phyloP scores from a whole-genome alignment of 2,797 vertebrate genomes.

The Neosilurus hyrtlii region DNA sequence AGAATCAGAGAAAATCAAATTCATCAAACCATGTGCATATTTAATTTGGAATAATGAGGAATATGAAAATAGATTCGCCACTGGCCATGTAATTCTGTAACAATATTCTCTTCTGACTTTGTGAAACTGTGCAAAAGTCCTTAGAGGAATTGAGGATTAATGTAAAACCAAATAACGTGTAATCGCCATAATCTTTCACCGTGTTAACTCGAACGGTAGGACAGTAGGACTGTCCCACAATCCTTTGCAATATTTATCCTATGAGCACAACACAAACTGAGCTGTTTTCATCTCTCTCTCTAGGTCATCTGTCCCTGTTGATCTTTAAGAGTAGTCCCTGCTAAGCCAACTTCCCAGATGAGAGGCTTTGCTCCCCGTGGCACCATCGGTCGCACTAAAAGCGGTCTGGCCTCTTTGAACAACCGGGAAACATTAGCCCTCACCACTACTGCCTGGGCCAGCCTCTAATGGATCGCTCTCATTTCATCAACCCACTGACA shows the following conservation, averaged over 20 bases:
- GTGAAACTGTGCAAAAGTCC: constrained; percentile 28
- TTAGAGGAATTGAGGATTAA: constrained; percentile 49
- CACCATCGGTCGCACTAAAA: constrained; percentile 70
- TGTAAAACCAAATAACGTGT: constrained; percentile 50
- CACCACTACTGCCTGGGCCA: constrained; percentile 64
- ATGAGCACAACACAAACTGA: constrained; percentile 24
- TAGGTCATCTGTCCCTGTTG: constrained; percentile 41
- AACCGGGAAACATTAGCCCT: constrained; percentile 80
- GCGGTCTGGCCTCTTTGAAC: constrained; percentile 69
- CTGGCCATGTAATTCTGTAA: constrained; percentile 68
- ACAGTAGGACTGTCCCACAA: constrained; percentile 8
- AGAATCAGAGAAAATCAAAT: constrained; percentile 72
- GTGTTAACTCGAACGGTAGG: background rate
- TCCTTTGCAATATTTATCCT: constrained; percentile 34
- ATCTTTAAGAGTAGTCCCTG: constrained; percentile 64
- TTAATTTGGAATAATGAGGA: constrained; percentile 70
- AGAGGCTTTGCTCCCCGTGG: constrained; percentile 71
- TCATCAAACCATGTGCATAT: constrained; percentile 68
- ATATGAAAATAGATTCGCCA: constrained; percentile 68
- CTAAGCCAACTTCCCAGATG: constrained; percentile 63
- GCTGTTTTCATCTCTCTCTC: constrained; percentile 31
- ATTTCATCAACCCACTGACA: constrained; percentile 86
- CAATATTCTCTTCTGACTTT: constrained; percentile 54
- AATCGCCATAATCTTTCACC: constrained; percentile 17
- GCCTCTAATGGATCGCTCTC: constrained; percentile 83